phyloP scores from a whole-genome alignment of 2,113 vertebrate species.

The Orcinus orca region DNA sequence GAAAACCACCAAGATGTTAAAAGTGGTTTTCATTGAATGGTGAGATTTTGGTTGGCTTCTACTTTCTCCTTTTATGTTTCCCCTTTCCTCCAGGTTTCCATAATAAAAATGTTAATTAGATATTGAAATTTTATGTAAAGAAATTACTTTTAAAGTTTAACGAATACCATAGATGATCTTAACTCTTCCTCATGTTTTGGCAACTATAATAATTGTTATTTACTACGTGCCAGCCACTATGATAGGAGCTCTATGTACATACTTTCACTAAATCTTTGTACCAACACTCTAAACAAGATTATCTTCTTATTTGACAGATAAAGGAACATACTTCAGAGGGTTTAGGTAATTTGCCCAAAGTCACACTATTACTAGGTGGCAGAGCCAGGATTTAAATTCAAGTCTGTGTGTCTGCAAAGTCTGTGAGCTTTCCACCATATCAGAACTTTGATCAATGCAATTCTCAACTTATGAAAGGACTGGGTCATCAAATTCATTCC shows the following conservation, averaged over 20 bases:
- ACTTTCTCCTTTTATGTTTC: neutral
- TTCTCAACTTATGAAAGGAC: neutral
- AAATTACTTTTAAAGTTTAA: neutral
- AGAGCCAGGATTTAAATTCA: neutral
- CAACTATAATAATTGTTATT: neutral
- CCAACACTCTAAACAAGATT: neutral
- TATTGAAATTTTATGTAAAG: neutral
- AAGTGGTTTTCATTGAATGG: neutral
- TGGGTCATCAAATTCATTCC: neutral
- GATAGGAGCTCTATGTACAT: neutral
- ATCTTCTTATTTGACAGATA: conserved; percentile 8
- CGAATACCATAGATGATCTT: neutral
- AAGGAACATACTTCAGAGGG: neutral
- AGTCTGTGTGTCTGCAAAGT: neutral
- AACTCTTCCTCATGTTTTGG: neutral
- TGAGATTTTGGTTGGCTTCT: neutral
- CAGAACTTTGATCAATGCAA: neutral
- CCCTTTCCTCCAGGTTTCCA: neutral
- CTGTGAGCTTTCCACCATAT: neutral
- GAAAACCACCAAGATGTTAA: neutral
- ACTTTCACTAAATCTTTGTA: neutral
- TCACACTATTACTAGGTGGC: neutral
- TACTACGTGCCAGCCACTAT: neutral
- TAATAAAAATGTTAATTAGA: conserved; percentile 16
- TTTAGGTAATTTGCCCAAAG: neutral